These are phyloP conservation scores for Manis crassicaudata DNA, from an alignment of 2,797 vertebrate species.

Conservation along the genomic window DNA sequence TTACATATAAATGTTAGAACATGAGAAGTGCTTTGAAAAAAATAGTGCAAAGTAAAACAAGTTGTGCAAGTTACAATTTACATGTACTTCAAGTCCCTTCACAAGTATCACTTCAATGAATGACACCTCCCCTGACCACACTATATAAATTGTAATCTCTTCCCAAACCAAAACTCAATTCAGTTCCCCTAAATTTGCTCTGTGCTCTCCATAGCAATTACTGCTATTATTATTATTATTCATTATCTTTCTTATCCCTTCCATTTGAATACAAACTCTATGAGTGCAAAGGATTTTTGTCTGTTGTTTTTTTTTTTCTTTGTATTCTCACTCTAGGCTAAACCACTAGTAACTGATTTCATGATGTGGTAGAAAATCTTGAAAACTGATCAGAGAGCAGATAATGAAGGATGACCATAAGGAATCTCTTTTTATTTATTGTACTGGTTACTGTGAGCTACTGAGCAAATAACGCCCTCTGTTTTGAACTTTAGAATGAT, in stretches of 20 bases:
- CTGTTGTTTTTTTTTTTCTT: not conserved
- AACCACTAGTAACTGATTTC: not conserved
- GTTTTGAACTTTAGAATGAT: not conserved
- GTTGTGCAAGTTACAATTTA: not conserved
- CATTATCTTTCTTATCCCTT: not conserved
- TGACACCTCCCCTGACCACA: not conserved
- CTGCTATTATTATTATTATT: not conserved
- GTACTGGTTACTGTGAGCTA: not conserved
- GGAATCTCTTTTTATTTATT: not conserved
- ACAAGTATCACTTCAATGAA: not conserved
- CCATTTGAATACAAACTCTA: not conserved
- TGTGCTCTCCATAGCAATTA: not conserved
- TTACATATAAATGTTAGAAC: not conserved
- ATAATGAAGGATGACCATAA: not conserved
- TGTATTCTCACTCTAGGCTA: not conserved
- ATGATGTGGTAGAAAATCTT: not conserved
- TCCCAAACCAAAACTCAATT: not conserved
- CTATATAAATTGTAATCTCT: not conserved
- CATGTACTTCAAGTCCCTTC: not conserved
- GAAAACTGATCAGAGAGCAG: not conserved
- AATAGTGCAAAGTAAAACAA: not conserved
- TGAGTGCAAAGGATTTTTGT: not conserved
- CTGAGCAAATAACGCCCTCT: not conserved
- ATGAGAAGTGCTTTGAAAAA: not conserved
- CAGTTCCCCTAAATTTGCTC: not conserved